Conservation (phyloP, 1,140 invertebrate genomes). For the Drosophila asahinai region DNA sequence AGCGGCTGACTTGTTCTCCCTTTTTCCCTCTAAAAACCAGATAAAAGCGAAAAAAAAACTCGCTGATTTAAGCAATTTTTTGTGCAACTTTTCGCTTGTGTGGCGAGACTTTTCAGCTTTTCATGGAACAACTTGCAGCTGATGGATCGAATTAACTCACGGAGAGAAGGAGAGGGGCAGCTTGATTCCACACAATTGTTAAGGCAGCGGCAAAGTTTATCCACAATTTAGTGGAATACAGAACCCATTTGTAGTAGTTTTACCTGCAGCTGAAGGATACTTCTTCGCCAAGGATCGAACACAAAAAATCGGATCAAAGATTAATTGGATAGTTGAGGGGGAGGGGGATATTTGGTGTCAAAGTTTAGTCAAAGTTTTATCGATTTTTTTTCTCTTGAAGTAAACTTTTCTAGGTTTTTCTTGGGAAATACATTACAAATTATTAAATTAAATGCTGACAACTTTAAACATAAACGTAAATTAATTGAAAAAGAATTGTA, state of each 20-base stretch:
- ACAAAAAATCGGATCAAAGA: slow-evolving; percentile 17
- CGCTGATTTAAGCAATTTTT: slow-evolving; percentile 69
- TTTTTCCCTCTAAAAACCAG: background rate
- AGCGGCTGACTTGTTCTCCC: slow-evolving; percentile 39
- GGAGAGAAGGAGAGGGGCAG: background rate
- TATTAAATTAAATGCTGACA: background rate
- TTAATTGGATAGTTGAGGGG: slow-evolving; percentile 22
- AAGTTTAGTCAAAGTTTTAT: slow-evolving; percentile 14
- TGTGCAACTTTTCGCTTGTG: slow-evolving; percentile 46
- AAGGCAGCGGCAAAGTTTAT: slow-evolving; percentile 57
- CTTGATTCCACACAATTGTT: slow-evolving; percentile 63
- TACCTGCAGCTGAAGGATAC: slow-evolving; percentile 49
- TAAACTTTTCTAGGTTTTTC: background rate
- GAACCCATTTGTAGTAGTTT: too few relatives aligned
- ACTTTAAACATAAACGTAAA: too few relatives aligned
- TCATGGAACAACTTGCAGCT: slow-evolving; percentile 36
- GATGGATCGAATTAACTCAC: slow-evolving; percentile 29
- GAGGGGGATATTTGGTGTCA: background rate
- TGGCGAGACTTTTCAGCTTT: slow-evolving; percentile 68
- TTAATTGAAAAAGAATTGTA: too few relatives aligned
- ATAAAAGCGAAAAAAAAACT: slow-evolving; percentile 32
- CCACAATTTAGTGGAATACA: slow-evolving; percentile 67
- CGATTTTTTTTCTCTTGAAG: background rate
- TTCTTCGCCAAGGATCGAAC: background rate
- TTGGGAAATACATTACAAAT: background rate